phyloP scores from a whole-genome alignment of 2,797 vertebrate species.

The Falco peregrinus region DNA sequence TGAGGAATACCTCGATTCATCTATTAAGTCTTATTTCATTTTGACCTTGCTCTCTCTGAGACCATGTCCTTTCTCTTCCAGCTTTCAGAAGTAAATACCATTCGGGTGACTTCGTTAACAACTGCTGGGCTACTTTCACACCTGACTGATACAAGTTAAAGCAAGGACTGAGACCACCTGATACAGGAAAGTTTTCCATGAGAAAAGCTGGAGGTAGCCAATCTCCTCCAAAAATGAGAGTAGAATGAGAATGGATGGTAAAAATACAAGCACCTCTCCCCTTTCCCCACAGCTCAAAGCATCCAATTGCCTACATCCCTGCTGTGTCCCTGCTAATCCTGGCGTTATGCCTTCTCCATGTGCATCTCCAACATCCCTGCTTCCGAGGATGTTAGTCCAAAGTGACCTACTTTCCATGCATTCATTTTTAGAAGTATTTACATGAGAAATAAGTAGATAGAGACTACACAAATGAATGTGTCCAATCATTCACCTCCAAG shows the following conservation, averaged over 20 bases:
- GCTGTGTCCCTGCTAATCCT: neutral
- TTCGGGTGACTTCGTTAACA: neutral
- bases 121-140: neutral
- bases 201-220: neutral
- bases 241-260: neutral
- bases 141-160: neutral
- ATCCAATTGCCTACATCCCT: neutral
- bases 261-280: neutral
- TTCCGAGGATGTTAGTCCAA: neutral
- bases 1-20: neutral
- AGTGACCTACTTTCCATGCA: neutral
- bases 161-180: neutral
- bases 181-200: neutral
- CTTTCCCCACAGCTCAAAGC: neutral
- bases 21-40: neutral
- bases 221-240: neutral
- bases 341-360: neutral
- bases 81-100: neutral
- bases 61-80: neutral
- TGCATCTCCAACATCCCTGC: neutral
- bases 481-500: neutral
- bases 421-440: neutral
- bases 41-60: neutral
- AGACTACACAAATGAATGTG: neutral
- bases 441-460: neutral